These are phyloP conservation scores for Siphamia tubifer DNA, from an alignment of 2,113 vertebrate species.

Conservation along the genomic window DNA sequence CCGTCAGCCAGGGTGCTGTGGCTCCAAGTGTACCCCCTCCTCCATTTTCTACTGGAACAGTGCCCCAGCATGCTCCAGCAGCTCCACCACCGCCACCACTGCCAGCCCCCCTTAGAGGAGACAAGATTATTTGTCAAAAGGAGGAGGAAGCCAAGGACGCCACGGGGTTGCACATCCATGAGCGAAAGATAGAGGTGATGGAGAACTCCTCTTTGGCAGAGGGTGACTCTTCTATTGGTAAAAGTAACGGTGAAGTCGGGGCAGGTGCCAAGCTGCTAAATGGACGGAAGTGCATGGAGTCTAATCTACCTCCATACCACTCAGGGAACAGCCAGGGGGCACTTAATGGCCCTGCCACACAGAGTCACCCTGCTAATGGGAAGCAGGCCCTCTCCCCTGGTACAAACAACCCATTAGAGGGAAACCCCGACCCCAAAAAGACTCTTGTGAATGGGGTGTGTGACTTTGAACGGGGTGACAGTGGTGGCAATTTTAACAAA, in stretches of 20 bases:
- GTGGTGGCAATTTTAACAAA: conserved; percentile 91
- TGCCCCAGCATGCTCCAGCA: conserved; percentile 71
- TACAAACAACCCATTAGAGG: conserved; percentile 75
- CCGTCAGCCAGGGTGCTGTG: conserved; percentile 89
- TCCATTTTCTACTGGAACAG: conserved; percentile 79
- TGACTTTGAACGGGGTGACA: conserved; percentile 90
- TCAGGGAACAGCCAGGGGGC: conserved; percentile 98
- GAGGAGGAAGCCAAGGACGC: conserved; percentile 99
- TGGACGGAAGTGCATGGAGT: conserved; percentile 95
- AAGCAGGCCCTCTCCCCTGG: conserved; percentile 87
- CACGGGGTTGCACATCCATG: conserved; percentile 96
- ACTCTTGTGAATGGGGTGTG: conserved; percentile 95
- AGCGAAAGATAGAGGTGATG: conserved; percentile 99
- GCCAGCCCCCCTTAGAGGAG: conserved; percentile 92
- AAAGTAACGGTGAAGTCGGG: conserved; percentile 91
- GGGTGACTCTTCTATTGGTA: conserved; percentile 78
- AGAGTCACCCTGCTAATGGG: conserved; percentile 86
- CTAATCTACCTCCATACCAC: conserved; percentile 99
- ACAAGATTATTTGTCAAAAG: conserved; percentile 99
- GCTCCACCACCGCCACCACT: conserved; percentile 78
- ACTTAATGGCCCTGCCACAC: conserved; percentile 89
- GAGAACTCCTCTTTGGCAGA: conserved; percentile 94
- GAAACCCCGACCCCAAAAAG: conserved; percentile 90
- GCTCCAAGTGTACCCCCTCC: conserved; percentile 83
- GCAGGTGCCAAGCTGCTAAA: conserved; percentile 94